phyloP scores from a whole-genome alignment of 2,888 invertebrate genomes.

The Anthoptus insignis region DNA sequence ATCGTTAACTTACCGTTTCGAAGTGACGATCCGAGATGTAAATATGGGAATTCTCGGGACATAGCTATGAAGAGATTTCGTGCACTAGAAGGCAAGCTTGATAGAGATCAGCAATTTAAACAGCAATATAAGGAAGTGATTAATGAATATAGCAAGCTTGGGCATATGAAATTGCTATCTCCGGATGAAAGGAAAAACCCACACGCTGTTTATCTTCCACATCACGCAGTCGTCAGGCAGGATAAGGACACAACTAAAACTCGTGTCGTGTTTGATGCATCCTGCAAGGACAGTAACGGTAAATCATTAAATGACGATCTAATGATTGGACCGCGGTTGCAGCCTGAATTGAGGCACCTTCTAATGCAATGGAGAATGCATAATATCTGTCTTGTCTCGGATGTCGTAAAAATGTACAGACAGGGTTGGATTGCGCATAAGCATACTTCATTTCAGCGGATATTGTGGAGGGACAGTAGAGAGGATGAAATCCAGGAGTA shows the following conservation, averaged over 20 bases:
- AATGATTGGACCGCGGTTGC: constrained; percentile 50
- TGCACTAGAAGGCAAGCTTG: constrained; percentile 39
- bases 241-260: constrained; percentile 41
- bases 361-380: constrained; percentile 47
- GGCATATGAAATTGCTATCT: constrained; percentile 42
- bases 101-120: constrained; percentile 38
- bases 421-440: constrained; percentile 32
- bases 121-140: constrained; percentile 45
- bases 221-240: constrained; percentile 52
- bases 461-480: constrained; percentile 36
- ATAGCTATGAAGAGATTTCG: constrained; percentile 43
- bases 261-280: constrained; percentile 43
- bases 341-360: constrained; percentile 50
- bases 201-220: constrained; percentile 49
- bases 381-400: constrained; percentile 41
- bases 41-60: constrained; percentile 34
- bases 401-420: constrained; percentile 54
- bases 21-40: constrained; percentile 28
- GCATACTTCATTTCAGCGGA: constrained; percentile 40
- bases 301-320: constrained; percentile 49
- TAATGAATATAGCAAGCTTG: constrained; percentile 44
- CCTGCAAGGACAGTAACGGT: constrained; percentile 38
- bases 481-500: constrained; percentile 23
- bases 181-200: constrained; percentile 22
- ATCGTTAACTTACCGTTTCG: constrained; percentile 47